A percentile compares a stretch with the other conserved stretches of the same genome.
These are phyloP conservation scores for Carollia perspicillata DNA, from an alignment of 2,113 vertebrate genomes.

Conservation along the genomic window DNA sequence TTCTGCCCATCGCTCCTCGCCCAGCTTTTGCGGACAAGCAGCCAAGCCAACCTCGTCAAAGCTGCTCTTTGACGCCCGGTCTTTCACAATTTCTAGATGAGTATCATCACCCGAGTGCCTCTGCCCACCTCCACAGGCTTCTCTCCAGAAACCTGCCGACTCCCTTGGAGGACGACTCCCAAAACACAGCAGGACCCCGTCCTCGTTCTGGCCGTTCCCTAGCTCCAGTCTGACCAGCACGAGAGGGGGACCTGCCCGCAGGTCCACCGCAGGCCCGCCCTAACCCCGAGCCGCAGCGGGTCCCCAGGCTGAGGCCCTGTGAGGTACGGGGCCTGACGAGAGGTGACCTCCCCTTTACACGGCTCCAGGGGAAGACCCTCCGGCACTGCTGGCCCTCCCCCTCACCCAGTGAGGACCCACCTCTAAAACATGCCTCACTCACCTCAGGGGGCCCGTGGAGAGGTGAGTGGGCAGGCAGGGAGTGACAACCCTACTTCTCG, in stretches of 20 bases:
- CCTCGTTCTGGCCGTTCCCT: background rate
- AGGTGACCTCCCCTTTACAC: background rate
- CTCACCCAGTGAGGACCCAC: background rate
- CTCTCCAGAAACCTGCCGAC: background rate
- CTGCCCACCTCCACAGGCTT: background rate
- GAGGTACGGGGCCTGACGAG: background rate
- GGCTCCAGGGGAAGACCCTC: background rate
- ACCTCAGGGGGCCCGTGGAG: background rate
- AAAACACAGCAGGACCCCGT: background rate
- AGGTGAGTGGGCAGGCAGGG: background rate
- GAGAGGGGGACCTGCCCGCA: background rate
- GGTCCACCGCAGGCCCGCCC: background rate
- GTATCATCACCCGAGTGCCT: background rate
- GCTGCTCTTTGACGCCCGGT: background rate
- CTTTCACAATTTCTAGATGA: background rate
- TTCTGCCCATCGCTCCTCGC: background rate
- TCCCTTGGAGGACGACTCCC: background rate
- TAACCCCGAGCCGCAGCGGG: fast-evolving
- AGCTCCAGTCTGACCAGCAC: background rate
- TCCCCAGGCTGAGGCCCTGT: background rate
- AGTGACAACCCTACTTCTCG: background rate
- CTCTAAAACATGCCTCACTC: background rate
- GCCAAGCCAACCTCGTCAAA: background rate
- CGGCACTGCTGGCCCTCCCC: background rate
- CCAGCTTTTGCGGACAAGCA: background rate